Evolutionary conservation across 1,140 invertebrate genomes (phyloP), one percentile per base, ranked within the genome.

Genomic region (Listronotus bonariensis): DNA sequence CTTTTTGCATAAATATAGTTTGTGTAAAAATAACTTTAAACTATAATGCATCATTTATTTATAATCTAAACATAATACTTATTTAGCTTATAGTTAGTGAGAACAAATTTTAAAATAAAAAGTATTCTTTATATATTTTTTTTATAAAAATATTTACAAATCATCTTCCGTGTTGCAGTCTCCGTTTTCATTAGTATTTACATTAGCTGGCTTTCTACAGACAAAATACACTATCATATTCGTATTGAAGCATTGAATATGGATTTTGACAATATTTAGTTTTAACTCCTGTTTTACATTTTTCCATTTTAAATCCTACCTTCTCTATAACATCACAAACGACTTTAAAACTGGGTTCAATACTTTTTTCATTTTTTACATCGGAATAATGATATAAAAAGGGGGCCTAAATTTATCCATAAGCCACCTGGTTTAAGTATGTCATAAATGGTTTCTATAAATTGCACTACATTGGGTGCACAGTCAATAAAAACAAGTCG

Each of bases 401-500:
- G 78, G 17, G 97, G 97, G 18, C 97, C 96, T 70, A 95, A 79
- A 82, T 95, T 96, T 58, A 96, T 87, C 93, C 93, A 95, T 64
- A 89, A 79, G 0, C 92, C 92, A 3, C 91, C 91, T 11, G 93
- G 92, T 78, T 92, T 92, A 3, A 99, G 79, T 74, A 98, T 96
- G 58, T 88, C 87, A 78, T 90, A 95, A 75, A 99, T 98, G 17
- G 89, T 91, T 81, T 98, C 95, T 48, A 99, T 90, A 74, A 98
- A 98, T 65, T 91, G 88, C 26, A 98, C 90, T 6, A 99, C 89
- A 79, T 99, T 99, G 55, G 93, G 91, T 12, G 96, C 96, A 76
- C 97, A 99, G 78, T 99, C 97, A 60, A 99, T 93, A 77, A 99
- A 99, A 99, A 71, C 96, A 97, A 0, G 97, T 96, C 0, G 92